A percentile compares a stretch with the other conserved stretches of the same genome.
These are phyloP conservation scores for Drosophila imparisetae DNA, from an alignment of 2,888 invertebrate species.

Conservation along the genomic window DNA sequence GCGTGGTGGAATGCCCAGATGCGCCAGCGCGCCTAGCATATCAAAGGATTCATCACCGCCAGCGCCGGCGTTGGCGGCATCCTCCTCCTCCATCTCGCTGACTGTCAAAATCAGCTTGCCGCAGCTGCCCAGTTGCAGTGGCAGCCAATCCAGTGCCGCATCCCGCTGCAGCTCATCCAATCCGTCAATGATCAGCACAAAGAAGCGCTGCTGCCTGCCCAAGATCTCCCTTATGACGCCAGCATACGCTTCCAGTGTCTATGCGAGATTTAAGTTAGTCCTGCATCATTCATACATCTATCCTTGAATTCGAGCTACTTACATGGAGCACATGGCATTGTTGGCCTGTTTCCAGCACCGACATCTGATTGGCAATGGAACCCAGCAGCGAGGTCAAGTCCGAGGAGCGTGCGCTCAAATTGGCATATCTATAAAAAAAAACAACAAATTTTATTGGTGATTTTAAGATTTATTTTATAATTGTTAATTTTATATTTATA, in stretches of 20 bases:
- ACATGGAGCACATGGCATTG: slow-evolving; percentile 88
- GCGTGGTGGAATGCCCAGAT: slow-evolving; percentile 77
- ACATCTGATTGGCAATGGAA: slow-evolving; percentile 91
- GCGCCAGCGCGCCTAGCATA: slow-evolving; percentile 74
- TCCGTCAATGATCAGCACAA: slow-evolving; percentile 91
- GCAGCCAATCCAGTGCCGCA: slow-evolving; percentile 90
- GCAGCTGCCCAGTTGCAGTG: slow-evolving; percentile 89
- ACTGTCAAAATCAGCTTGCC: slow-evolving; percentile 91
- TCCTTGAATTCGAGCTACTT: slow-evolving; percentile 72
- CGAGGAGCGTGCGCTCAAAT: slow-evolving; percentile 81
- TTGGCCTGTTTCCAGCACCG: slow-evolving; percentile 89
- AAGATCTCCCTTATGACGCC: slow-evolving; percentile 85
- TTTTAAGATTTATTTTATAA: background rate
- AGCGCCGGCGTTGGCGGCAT: slow-evolving; percentile 20
- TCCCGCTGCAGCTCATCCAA: slow-evolving; percentile 87
- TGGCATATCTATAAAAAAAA: slow-evolving; percentile 73
- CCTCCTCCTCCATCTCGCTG: slow-evolving; percentile 64
- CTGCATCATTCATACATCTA: background rate
- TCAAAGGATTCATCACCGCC: slow-evolving; percentile 50
- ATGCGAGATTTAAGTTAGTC: background rate
- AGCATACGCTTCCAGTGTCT: slow-evolving; percentile 91
- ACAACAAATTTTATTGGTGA: background rate
- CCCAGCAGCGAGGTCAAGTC: slow-evolving; percentile 86
- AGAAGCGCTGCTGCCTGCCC: slow-evolving; percentile 85
- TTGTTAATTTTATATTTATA: background rate